A percentile compares a stretch with the other conserved stretches of the same genome.
These are phyloP conservation scores for Pseudorhombus dupliciocellatus DNA, from an alignment of 2,113 vertebrate species.

Conservation along the genomic window DNA sequence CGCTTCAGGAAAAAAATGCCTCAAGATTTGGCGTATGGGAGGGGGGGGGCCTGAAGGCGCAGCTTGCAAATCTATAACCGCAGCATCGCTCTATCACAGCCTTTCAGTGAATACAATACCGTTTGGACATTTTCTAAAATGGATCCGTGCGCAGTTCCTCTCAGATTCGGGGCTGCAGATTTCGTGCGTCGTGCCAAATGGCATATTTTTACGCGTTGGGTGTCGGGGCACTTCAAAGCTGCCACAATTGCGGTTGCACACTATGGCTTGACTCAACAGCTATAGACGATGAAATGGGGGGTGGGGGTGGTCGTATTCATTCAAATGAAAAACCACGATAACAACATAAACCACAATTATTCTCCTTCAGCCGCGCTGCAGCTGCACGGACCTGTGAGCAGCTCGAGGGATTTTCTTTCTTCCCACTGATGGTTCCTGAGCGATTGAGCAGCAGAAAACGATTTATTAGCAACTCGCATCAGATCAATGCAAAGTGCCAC, in stretches of 20 bases:
- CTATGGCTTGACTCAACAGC: constrained; percentile 59
- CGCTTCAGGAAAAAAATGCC: constrained; percentile 60
- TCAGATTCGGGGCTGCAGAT: constrained; percentile 37
- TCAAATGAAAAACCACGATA: constrained; percentile 60
- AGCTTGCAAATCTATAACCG: constrained; percentile 71
- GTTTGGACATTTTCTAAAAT: constrained; percentile 67
- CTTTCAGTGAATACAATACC: constrained; percentile 59
- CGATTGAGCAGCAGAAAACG: constrained; percentile 25
- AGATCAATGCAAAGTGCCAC: constrained; percentile 70
- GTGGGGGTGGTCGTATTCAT: constrained; percentile 56
- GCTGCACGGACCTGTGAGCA: constrained; percentile 18
- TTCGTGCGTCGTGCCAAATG: constrained; percentile 56
- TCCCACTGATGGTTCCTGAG: constrained; percentile 5
- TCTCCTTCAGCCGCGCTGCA: constrained; percentile 11
- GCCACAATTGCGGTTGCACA: constrained; percentile 49
- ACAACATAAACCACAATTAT: constrained; percentile 33
- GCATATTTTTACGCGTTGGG: constrained; percentile 60
- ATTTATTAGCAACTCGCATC: constrained; percentile 49
- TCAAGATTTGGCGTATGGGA: constrained; percentile 62
- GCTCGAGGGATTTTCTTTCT: background rate
- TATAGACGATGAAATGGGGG: constrained; percentile 65
- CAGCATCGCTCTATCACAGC: constrained; percentile 72
- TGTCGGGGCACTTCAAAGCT: constrained; percentile 57
- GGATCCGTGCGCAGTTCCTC: constrained; percentile 48
- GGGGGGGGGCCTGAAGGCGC: constrained; percentile 52